Base-by-base conservation (phyloP, 2,888 invertebrate genomes). In the Agrotis puta region DNA sequence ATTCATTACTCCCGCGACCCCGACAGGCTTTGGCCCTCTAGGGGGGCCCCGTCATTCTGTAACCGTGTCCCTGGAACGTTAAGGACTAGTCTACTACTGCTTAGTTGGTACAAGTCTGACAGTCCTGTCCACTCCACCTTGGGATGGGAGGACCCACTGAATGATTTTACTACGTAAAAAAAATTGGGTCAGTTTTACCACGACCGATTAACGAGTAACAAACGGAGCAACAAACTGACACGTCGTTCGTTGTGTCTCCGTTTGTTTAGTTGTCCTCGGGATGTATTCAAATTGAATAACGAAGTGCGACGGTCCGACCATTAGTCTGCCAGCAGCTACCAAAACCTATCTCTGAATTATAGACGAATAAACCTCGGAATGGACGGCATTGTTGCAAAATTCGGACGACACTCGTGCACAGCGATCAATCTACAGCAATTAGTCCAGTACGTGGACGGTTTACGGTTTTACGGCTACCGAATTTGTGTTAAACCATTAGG, bases 201-300 rank as follows among this genome's bases (percentile, higher is more conserved):
- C 16, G 43, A 59, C 43, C 45, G 43, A 64, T 47, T 63, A 53
- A 14, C 18, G 18, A 24, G 56, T 53, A 61, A 67, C 66, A 73
- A 71, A 67, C 45, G 51, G n/a, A 39, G 50, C 62, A 66, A 73
- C 83, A 69, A 74, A 47, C 50, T 62, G 27, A 61, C 67, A 72
- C 67, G 27, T 72, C 61, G 59, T 76, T 74, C 53, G 70, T 27
- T 70, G 54, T 68, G 77, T 67, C 67, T 73, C 81, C 79, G 85
- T 88, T 90, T 87, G 87, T 88, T 88, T 84, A 87, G 76, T 77
- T 72, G 77, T 81, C 81, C 84, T 83, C 68, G 79, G 85, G 79
- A 86, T 85, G 82, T 85, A 87, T 88, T 88, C 85, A 86, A 89
- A 90, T 89, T 89, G 88, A 88, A 91, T 90, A 90, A 90, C 89